Conservation (phyloP, 92 coral and sea anemone genomes). For the Parazoanthus swiftii region DNA sequence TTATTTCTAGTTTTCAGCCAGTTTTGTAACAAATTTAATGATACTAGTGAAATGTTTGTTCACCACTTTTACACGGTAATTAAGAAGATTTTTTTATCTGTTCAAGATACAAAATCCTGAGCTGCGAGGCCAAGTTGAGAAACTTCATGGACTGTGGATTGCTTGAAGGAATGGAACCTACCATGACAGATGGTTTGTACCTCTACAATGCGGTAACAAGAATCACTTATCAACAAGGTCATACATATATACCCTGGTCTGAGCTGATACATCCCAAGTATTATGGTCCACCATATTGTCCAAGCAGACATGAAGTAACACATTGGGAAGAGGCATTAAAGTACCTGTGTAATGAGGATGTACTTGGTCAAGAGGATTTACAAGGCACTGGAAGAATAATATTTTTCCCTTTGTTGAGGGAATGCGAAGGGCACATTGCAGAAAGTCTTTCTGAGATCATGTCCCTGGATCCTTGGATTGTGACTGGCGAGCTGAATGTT, state of each 20-base stretch:
- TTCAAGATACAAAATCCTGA: slow-evolving; percentile 35
- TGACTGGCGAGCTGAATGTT: slow-evolving; percentile 26
- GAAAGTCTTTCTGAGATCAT: slow-evolving; percentile 47
- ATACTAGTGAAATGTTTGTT: too few species aligned
- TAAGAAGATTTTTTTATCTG: not conserved
- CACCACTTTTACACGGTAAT: too few species aligned
- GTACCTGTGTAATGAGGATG: slow-evolving; percentile 32
- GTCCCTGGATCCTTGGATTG: slow-evolving; percentile 47
- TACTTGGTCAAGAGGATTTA: slow-evolving; percentile 37
- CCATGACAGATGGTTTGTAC: slow-evolving; percentile 56
- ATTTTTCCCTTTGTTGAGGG: slow-evolving; percentile 51
- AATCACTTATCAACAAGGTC: slow-evolving; percentile 49
- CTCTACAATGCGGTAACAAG: slow-evolving; percentile 57
- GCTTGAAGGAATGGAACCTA: slow-evolving; percentile 27
- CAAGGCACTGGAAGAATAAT: slow-evolving; percentile 26
- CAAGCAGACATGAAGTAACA: slow-evolving; percentile 32
- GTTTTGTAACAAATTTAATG: too few species aligned
- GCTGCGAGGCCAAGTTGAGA: slow-evolving; percentile 55
- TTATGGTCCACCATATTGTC: slow-evolving; percentile 37
- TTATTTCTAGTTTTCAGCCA: too few species aligned
- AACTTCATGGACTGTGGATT: slow-evolving; percentile 50
- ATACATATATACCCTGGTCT: slow-evolving; percentile 47
- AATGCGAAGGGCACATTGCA: slow-evolving; percentile 53
- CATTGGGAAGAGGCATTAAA: slow-evolving; percentile 40
- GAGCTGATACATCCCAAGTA: slow-evolving; percentile 21